Evolutionary conservation across 2,797 vertebrate species (phyloP).

Genomic region (Argentina silus): DNA sequence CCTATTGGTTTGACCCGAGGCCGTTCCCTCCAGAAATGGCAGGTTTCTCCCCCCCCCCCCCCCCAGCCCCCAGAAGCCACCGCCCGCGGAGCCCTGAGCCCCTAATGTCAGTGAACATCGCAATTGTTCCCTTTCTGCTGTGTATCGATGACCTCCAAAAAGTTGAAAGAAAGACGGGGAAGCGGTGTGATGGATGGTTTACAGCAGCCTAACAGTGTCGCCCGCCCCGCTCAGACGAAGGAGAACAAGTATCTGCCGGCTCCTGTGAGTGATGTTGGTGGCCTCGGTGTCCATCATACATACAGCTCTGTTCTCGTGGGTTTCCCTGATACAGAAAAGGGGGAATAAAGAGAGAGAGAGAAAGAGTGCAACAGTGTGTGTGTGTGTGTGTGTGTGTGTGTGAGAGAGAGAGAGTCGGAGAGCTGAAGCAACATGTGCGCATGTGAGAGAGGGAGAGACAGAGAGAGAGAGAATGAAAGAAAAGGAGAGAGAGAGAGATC

Average conservation of each 20-base stretch:
- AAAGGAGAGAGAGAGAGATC: neutral
- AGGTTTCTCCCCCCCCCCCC: conserved; percentile 39
- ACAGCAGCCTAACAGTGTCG: conserved; percentile 54
- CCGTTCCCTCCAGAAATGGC: conserved; percentile 56
- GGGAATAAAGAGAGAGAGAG: conserved; percentile 12
- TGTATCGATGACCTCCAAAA: conserved; percentile 66
- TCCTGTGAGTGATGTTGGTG: conserved; percentile 53
- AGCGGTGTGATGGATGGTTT: conserved; percentile 59
- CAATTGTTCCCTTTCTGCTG: conserved; percentile 52
- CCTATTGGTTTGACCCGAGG: conserved; percentile 66
- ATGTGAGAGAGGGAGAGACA: conserved; percentile 31
- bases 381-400: conserved; percentile 1
- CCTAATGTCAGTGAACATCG: conserved; percentile 64
- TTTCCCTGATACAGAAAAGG: conserved; percentile 14
- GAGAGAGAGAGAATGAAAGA: conserved; percentile 45
- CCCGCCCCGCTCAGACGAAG: conserved; percentile 47
- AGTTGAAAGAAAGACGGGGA: conserved; percentile 63
- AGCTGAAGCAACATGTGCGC: conserved; percentile 30
- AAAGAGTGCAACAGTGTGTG: neutral
- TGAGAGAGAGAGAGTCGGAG: conserved; percentile 34
- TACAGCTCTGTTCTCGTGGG: conserved; percentile 39
- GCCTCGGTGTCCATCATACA: conserved; percentile 44
- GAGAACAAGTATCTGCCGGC: conserved; percentile 64
- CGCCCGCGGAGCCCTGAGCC: conserved; percentile 34
- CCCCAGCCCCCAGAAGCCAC: neutral